A percentile compares a stretch with the other conserved stretches of the same genome.
Evolutionary conservation across 1,140 invertebrate genomes (phyloP).

Genomic region (Chrysomallon squamiferum): DNA sequence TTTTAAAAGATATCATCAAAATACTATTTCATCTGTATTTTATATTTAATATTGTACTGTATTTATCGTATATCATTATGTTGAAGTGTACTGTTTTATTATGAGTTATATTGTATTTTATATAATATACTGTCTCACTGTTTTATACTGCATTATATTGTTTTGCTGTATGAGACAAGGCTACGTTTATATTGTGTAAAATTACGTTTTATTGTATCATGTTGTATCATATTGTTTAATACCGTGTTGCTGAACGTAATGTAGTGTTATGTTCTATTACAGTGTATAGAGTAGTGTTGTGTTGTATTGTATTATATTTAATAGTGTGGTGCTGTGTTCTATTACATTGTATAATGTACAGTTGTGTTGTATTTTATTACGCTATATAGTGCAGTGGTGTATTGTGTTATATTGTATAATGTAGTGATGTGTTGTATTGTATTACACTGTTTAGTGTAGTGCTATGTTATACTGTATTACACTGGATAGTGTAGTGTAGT

Average conservation of each 20-base stretch:
- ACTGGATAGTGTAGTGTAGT: background rate
- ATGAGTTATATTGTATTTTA: slow-evolving; percentile 15
- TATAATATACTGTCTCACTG: slow-evolving; percentile 7
- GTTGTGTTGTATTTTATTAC: slow-evolving; percentile 1
- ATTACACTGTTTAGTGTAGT: background rate
- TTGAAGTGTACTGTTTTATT: slow-evolving; percentile 14
- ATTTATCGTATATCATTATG: slow-evolving; percentile 9
- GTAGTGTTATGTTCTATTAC: slow-evolving; percentile 12
- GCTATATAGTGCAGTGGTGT: slow-evolving; percentile 11
- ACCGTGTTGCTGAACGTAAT: background rate
- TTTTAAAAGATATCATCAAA: too few species aligned
- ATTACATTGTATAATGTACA: slow-evolving; percentile 1
- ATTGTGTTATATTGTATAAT: slow-evolving; percentile 14
- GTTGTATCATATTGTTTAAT: slow-evolving; percentile 4
- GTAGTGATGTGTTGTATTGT: slow-evolving; percentile 17
- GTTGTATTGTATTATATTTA: slow-evolving; percentile 8
- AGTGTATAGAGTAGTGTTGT: slow-evolving; percentile 15
- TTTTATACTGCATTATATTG: slow-evolving; percentile 20
- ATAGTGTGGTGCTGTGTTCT: slow-evolving; percentile 12
- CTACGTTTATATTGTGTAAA: slow-evolving; percentile 16
- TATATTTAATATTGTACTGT: too few species aligned
- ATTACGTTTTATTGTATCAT: slow-evolving; percentile 2
- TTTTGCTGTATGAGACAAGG: too few species aligned
- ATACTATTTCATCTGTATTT: too few species aligned
- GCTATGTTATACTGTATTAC: background rate